Conservation (phyloP, 2,888 invertebrate species). For the Trachelus iudaicus region DNA sequence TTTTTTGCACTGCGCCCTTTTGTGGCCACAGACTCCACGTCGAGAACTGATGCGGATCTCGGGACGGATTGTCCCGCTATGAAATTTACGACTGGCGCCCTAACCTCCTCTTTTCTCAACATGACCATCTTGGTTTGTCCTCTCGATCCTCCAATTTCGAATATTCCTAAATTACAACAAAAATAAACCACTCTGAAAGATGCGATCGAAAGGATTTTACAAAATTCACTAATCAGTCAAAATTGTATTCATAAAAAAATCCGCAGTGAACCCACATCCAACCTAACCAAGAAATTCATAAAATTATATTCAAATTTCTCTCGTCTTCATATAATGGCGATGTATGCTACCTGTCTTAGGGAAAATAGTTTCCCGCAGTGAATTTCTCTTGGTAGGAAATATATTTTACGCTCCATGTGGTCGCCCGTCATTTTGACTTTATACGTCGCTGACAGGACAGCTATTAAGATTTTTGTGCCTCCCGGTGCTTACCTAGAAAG, state of each 20-base stretch:
- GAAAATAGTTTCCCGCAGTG: slow-evolving; percentile 14
- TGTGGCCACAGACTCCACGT: slow-evolving; percentile 16
- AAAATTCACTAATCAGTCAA: not conserved
- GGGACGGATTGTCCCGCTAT: slow-evolving; percentile 20
- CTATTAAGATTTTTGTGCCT: slow-evolving; percentile 9
- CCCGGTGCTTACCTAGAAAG: slow-evolving; percentile 17
- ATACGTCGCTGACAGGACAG: slow-evolving; percentile 16
- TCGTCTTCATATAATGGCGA: not conserved
- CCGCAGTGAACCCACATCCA: not conserved
- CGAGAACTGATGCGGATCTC: slow-evolving; percentile 8
- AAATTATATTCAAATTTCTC: not conserved
- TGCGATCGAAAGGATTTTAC: not conserved
- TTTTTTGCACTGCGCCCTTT: slow-evolving; percentile 21
- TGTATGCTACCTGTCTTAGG: slow-evolving; percentile 12
- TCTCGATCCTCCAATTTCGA: not conserved
- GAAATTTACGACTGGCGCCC: slow-evolving; percentile 27
- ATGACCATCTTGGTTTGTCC: not conserved
- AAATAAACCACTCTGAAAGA: not conserved
- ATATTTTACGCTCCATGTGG: slow-evolving; percentile 10
- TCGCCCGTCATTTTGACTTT: slow-evolving; percentile 5
- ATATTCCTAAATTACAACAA: not conserved
- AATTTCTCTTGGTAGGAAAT: slow-evolving; percentile 7
- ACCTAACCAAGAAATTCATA: not conserved
- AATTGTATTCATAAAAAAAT: not conserved
- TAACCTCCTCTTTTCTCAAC: not conserved